These are phyloP conservation scores for Rhodinocichla rosea DNA, from an alignment of 2,113 vertebrate species.

Conservation along the genomic window DNA sequence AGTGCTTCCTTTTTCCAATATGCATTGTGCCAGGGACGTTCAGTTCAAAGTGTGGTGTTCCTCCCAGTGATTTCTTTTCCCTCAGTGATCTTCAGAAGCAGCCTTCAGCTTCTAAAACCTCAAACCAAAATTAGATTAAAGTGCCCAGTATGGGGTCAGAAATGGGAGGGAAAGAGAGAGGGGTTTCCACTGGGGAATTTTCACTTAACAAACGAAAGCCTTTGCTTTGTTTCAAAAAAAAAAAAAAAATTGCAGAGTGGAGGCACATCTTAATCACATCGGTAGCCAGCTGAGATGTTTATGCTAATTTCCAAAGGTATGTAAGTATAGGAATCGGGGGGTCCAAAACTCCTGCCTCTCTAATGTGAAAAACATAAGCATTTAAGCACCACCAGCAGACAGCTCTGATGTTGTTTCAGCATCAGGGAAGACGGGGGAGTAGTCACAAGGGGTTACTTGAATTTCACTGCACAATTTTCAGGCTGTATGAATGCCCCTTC, in stretches of 20 bases:
- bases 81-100: conserved; percentile 58
- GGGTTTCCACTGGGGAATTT: conserved; percentile 15
- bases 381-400: background rate
- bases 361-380: conserved; percentile 20
- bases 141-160: conserved; percentile 53
- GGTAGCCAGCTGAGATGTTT: conserved; percentile 50
- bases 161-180: conserved; percentile 24
- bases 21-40: background rate
- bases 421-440: background rate
- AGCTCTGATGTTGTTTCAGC: conserved; percentile 16
- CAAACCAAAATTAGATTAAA: conserved; percentile 65
- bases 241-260: conserved; percentile 38
- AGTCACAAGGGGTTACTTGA: background rate
- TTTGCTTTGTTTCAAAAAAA: conserved; percentile 57
- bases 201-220: conserved; percentile 50
- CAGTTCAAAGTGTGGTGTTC: conserved; percentile 48
- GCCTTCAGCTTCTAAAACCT: conserved; percentile 54
- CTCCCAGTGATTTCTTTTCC: conserved; percentile 60
- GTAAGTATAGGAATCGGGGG: conserved; percentile 17
- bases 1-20: conserved; percentile 33
- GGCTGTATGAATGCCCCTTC: background rate
- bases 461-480: background rate
- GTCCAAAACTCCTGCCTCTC: conserved; percentile 39
- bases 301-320: conserved; percentile 53
- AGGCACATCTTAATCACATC: conserved; percentile 37